phyloP scores from a whole-genome alignment of 2,113 vertebrate genomes.

The crab-eating macaque (Macaca fascicularis) region T2T-MFA8v1.1 NC_088380.1:94668001-94668500 shows the following conservation, averaged over 20 bases:
- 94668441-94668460: not conserved
- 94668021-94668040: not conserved
- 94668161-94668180: not conserved
- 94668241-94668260: not conserved
- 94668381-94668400: not conserved
- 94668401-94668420: not conserved
- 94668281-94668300: not conserved
- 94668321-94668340: not conserved
- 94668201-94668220: not conserved
- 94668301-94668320: not conserved
- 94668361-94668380: not conserved
- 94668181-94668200: not conserved
- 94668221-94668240: not conserved
- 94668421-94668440: not conserved
- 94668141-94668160: not conserved
- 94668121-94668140: not conserved
- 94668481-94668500: not conserved
- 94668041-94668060: not conserved
- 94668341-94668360: not conserved
- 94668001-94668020: not conserved
- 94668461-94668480: constrained; percentile 14
- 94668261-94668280: not conserved
- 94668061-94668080: not conserved
- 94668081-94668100: not conserved
- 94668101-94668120: not conserved